phyloP scores from a whole-genome alignment of 2,113 vertebrate species.

The Rhegmatorhina hoffmannsi region DNA sequence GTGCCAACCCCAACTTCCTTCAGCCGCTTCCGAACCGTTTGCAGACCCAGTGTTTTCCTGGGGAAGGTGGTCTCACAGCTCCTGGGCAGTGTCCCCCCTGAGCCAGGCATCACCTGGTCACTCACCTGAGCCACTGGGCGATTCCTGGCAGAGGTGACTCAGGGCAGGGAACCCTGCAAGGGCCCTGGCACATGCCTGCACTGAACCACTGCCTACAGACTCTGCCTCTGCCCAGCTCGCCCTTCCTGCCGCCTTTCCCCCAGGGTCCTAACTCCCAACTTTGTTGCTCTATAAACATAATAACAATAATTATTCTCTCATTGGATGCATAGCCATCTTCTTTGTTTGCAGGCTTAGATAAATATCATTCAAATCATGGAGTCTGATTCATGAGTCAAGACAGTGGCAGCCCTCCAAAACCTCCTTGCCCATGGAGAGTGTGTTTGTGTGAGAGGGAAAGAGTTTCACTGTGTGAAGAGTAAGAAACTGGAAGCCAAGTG shows the following conservation, averaged over 20 bases:
- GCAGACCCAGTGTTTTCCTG: not conserved
- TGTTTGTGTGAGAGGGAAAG: conserved; percentile 35
- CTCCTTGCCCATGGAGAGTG: conserved; percentile 33
- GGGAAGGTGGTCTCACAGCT: not conserved
- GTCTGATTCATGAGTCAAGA: conserved; percentile 52
- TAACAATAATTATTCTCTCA: conserved; percentile 63
- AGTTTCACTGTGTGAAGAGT: conserved; percentile 42
- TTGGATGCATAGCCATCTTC: conserved; percentile 54
- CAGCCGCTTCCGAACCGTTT: not conserved
- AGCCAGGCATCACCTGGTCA: not conserved
- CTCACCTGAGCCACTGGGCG: not conserved
- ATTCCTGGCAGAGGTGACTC: not conserved
- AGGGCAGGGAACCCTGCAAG: not conserved
- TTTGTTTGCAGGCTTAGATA: conserved; percentile 66
- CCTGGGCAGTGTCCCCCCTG: fast-evolving
- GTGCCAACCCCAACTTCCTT: not conserved
- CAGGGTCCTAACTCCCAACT: conserved; percentile 58
- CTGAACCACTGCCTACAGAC: conserved; percentile 6
- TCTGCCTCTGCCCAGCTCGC: conserved; percentile 15
- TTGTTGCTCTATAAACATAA: conserved; percentile 66
- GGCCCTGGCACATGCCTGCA: not conserved
- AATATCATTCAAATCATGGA: conserved; percentile 47
- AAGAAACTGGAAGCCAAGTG: conserved; percentile 69
- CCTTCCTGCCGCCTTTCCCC: conserved; percentile 43
- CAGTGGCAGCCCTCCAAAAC: conserved; percentile 46